Base-by-base conservation (phyloP, 2,797 vertebrate genomes). In the Scomberomorus guttatus region DNA sequence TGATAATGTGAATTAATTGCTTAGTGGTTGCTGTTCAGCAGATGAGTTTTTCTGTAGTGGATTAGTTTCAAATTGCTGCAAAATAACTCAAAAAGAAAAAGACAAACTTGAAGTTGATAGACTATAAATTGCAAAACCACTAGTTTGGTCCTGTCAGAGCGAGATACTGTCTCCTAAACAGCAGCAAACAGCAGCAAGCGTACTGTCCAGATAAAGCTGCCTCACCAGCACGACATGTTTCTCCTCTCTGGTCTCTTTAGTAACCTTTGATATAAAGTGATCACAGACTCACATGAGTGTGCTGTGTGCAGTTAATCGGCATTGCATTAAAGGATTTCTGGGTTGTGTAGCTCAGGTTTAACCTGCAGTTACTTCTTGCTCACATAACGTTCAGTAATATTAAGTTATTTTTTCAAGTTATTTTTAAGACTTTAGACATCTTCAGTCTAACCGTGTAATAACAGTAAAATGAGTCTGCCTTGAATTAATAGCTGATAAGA, bases 251-350 rank as follows among this genome's bases (percentile, higher is more conserved):
- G 72, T 86, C 82, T 83, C 27, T 83, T 82, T 58, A 37, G 51
- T 44, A 80, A 82, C 57, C 75, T 86, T 87, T 87, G 79, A 89
- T 83, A 63, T 46, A 44, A 64, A 81, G 68, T 83, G 79, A 84
- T 90, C 84, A 83, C 32, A 90, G 62, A 7, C 77, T 62, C 61
- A 90, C 82, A 90, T 11, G 44, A 69, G 6, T 1, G 1, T 50
- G 37, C n/a, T 66, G 6, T 1, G 1, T 50, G 37, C 25, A 61
- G 32, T 58, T 24, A 52, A 54, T 27, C 37, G 10, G n/a, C 32
- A 32, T 37, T 74, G 48, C 50, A 75, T 80, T 72, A 60, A 77
- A 75, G n/a, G 13, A 75, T 72, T 59, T 75, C n/a, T 72, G 13
- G 0, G 0, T 14, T 62, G 20, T 74, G 39, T 51, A 58, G 14